Percentiles rank a stretch among this genome's conserved stretches.
Conservation (phyloP, 2,797 vertebrate genomes). For the Gymnopithys bicolor region DNA sequence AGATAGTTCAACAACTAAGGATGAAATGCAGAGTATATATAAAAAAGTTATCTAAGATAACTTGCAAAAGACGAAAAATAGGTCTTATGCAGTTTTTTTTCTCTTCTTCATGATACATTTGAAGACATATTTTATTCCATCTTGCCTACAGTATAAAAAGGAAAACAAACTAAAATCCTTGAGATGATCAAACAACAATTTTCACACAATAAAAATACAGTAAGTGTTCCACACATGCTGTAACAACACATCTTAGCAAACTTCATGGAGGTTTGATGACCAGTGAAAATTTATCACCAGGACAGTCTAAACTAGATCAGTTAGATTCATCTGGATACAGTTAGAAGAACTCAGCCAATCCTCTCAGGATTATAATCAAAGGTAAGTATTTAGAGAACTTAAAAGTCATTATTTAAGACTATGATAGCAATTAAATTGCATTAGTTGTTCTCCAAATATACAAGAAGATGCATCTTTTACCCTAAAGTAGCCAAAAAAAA, state of each 20-base stretch:
- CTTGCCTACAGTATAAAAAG: not conserved
- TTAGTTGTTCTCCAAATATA: not conserved
- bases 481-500: not conserved
- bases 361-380: not conserved
- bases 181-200: not conserved
- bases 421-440: not conserved
- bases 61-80: not conserved
- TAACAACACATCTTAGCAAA: not conserved
- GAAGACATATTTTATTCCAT: not conserved
- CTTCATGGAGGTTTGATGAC: not conserved
- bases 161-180: not conserved
- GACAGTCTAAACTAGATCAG: not conserved
- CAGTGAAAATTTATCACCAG: not conserved
- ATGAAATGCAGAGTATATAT: not conserved
- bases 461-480: not conserved
- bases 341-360: not conserved
- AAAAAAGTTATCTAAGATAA: not conserved
- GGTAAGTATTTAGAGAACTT: not conserved
- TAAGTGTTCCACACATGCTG: accelerated
- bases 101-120: not conserved
- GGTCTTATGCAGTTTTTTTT: not conserved
- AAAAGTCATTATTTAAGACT: not conserved
- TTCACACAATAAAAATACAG: not conserved
- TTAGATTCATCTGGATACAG: not conserved
- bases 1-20: not conserved